These are phyloP conservation scores for Spinibarbus caldwelli DNA, from an alignment of 2,797 vertebrate genomes.

Conservation along the genomic window DNA sequence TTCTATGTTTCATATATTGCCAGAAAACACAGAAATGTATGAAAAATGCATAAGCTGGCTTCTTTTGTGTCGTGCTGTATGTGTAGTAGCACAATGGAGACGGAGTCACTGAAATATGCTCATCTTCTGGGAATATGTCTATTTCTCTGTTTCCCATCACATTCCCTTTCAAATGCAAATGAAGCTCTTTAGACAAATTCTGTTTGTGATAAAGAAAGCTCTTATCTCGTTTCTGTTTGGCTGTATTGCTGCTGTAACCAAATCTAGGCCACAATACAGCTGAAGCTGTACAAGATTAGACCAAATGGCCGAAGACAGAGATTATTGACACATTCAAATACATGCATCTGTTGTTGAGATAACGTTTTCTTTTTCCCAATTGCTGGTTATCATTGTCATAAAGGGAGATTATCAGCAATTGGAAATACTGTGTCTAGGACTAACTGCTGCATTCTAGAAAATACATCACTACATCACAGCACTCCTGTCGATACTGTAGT, in stretches of 20 bases:
- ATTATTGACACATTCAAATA: slow-evolving; percentile 40
- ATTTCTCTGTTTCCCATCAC: slow-evolving; percentile 56
- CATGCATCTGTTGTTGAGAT: slow-evolving; percentile 42
- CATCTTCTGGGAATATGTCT: slow-evolving; percentile 46
- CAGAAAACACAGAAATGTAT: slow-evolving; percentile 27
- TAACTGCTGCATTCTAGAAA: slow-evolving; percentile 13
- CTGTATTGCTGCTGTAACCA: background rate
- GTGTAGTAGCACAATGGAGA: slow-evolving; percentile 17
- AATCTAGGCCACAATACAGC: slow-evolving; percentile 49
- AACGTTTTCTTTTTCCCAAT: background rate
- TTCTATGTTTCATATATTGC: slow-evolving; percentile 12
- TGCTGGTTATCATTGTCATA: slow-evolving; percentile 34
- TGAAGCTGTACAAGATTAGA: background rate
- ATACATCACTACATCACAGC: slow-evolving; percentile 18
- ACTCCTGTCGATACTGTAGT: too few species aligned
- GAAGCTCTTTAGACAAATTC: slow-evolving; percentile 37
- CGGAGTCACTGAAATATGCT: slow-evolving; percentile 18
- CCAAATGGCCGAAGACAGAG: slow-evolving; percentile 15
- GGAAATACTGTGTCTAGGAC: background rate
- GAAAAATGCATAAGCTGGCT: slow-evolving; percentile 13
- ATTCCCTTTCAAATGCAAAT: slow-evolving; percentile 52
- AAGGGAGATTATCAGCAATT: slow-evolving; percentile 27
- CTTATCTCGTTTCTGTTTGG: slow-evolving; percentile 14
- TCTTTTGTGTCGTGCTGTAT: slow-evolving; percentile 1
- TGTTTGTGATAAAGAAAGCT: slow-evolving; percentile 34